These are phyloP conservation scores for Nipponia nippon DNA, from an alignment of 2,113 vertebrate genomes.

Conservation along the genomic window DNA sequence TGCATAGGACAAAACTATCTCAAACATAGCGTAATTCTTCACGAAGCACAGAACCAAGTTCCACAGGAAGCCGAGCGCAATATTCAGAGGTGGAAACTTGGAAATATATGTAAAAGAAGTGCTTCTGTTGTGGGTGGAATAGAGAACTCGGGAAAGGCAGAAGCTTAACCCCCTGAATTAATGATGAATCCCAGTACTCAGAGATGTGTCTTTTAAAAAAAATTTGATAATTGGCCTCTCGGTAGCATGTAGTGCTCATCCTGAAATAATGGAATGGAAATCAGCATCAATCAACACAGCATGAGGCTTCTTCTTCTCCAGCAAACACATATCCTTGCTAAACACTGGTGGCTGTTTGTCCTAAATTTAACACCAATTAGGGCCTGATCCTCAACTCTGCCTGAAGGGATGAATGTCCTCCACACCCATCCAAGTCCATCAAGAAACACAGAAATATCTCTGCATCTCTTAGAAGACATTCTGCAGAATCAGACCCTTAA, in stretches of 20 bases:
- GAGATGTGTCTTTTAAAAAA: slow-evolving; percentile 61
- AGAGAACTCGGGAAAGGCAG: neutral
- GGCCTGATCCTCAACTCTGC: slow-evolving; percentile 31
- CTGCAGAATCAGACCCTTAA: neutral
- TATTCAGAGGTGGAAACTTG: neutral
- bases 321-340: slow-evolving; percentile 17
- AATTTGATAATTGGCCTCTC: slow-evolving; percentile 56
- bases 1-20: neutral
- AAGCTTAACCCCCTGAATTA: slow-evolving; percentile 35
- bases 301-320: slow-evolving; percentile 15
- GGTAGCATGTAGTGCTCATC: slow-evolving; percentile 25
- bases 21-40: neutral
- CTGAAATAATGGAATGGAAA: slow-evolving; percentile 59
- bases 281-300: slow-evolving; percentile 63
- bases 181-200: slow-evolving; percentile 32
- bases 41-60: neutral
- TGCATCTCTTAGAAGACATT: neutral
- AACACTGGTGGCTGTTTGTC: slow-evolving; percentile 27
- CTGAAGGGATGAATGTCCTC: slow-evolving; percentile 40
- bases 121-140: neutral
- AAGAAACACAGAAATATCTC: slow-evolving; percentile 2
- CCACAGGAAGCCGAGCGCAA: neutral
- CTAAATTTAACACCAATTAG: slow-evolving; percentile 60
- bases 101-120: neutral
- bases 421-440: neutral